Percentiles rank a stretch among this genome's conserved stretches.
phyloP scores from a whole-genome alignment of 2,113 vertebrate genomes.

The Oryzias javanicus region DNA sequence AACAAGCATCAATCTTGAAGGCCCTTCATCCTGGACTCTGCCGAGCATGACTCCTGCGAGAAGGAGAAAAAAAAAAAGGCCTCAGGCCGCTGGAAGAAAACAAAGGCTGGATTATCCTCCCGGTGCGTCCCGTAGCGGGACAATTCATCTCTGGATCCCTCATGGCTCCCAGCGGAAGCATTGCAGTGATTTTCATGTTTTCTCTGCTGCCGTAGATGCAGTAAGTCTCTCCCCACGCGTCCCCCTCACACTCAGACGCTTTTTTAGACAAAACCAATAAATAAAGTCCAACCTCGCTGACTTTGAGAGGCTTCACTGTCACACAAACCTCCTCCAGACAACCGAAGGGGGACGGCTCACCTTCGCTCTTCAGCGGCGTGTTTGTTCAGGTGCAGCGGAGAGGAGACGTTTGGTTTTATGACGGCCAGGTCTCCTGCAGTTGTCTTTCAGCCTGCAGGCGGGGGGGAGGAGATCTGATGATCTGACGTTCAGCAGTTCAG shows the following conservation, averaged over 20 bases:
- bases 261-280: constrained; percentile 15
- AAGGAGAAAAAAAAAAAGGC: constrained; percentile 61
- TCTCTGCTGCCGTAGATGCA: constrained; percentile 9
- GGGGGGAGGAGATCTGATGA: too few relatives aligned
- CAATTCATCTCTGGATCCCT: constrained; percentile 63
- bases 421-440: constrained; percentile 37
- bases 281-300: constrained; percentile 13
- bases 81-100: constrained; percentile 69
- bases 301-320: not conserved
- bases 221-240: constrained; percentile 1
- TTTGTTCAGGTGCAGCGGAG: constrained; percentile 88
- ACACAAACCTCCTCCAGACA: not conserved
- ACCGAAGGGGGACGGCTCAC: constrained; percentile 8
- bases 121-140: constrained; percentile 59
- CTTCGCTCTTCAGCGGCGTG: constrained; percentile 69
- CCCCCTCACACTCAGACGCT: not conserved
- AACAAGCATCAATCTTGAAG: constrained; percentile 90
- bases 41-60: constrained; percentile 66
- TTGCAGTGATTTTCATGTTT: constrained; percentile 24
- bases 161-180: constrained; percentile 48
- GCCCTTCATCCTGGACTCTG: constrained; percentile 74
- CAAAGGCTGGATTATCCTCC: constrained; percentile 84
- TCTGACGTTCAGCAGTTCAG: too few relatives aligned
- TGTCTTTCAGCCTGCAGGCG: too few relatives aligned
- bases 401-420: constrained; percentile 75